Percentiles rank a stretch among this genome's conserved stretches.
Conservation (phyloP, 2,797 vertebrate species). For the Eutrigla gurnardus region DNA sequence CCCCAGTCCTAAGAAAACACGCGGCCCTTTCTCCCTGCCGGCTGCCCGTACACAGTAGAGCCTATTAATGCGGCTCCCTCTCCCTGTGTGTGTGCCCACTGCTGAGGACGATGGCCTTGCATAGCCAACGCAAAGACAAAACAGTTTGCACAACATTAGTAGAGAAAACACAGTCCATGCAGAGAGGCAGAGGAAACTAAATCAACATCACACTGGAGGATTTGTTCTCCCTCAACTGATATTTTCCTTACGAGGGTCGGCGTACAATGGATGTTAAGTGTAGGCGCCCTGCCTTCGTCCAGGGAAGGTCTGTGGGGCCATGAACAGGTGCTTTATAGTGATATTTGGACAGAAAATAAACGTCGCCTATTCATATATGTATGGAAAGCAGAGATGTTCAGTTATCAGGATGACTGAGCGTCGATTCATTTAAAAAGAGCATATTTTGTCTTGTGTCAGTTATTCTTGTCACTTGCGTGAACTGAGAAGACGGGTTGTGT, state of each 20-base stretch:
- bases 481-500: slow-evolving; percentile 39
- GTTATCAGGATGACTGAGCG: slow-evolving; percentile 47
- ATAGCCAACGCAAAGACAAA: slow-evolving; percentile 98
- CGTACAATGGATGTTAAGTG: slow-evolving; percentile 75
- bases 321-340: slow-evolving; percentile 77
- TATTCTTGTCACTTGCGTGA: slow-evolving; percentile 40
- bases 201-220: slow-evolving; percentile 85
- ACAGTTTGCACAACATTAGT: slow-evolving; percentile 97
- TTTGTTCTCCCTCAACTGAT: slow-evolving; percentile 81
- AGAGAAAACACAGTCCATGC: slow-evolving; percentile 82
- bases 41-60: slow-evolving; percentile 93
- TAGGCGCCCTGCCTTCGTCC: slow-evolving; percentile 43
- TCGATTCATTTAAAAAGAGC: slow-evolving; percentile 40
- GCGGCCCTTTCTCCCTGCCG: slow-evolving; percentile 91
- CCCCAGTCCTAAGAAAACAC: slow-evolving; percentile 98
- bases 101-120: slow-evolving; percentile 88
- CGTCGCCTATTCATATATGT: slow-evolving; percentile 38
- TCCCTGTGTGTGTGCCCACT: slow-evolving; percentile 81
- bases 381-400: slow-evolving; percentile 29
- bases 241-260: slow-evolving; percentile 67
- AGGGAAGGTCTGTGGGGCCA: slow-evolving; percentile 48
- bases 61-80: slow-evolving; percentile 91
- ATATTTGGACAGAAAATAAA: slow-evolving; percentile 46
- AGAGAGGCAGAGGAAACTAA: slow-evolving; percentile 78
- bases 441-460: slow-evolving; percentile 36